Evolutionary conservation across 1,140 invertebrate genomes (phyloP).

Genomic region (Daktulosphaira vitifoliae): DNA sequence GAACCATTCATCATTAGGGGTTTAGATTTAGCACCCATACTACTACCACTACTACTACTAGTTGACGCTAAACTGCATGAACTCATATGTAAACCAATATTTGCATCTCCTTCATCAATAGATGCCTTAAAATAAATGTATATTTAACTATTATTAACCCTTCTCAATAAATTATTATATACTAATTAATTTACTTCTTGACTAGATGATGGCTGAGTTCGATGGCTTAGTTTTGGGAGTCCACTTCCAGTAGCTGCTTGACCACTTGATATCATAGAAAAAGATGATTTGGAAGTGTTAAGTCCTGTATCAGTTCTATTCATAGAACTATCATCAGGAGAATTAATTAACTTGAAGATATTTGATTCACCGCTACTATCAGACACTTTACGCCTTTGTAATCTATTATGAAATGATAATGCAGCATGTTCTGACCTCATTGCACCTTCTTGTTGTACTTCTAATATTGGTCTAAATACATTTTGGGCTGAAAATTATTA

Average conservation of each 20-base stretch:
- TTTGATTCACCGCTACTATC: slow-evolving; percentile 29
- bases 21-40: slow-evolving; percentile 34
- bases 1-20: slow-evolving; percentile 39
- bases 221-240: slow-evolving; percentile 23
- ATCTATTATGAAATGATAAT: not conserved
- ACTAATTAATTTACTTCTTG: slow-evolving; percentile 33
- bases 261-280: slow-evolving; percentile 14
- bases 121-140: slow-evolving; percentile 20
- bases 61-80: slow-evolving; percentile 48
- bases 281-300: slow-evolving; percentile 14
- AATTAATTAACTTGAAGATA: slow-evolving; percentile 10
- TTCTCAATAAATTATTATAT: too few species aligned
- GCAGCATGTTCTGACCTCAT: not conserved
- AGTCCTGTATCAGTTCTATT: slow-evolving; percentile 3
- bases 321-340: slow-evolving; percentile 6
- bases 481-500: slow-evolving; percentile 10
- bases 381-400: slow-evolving; percentile 16
- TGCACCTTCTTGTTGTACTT: slow-evolving; percentile 10
- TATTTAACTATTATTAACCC: too few species aligned
- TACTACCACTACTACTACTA: slow-evolving; percentile 42
- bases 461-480: slow-evolving; percentile 28
- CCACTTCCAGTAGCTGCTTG: not conserved
- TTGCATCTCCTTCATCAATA: slow-evolving; percentile 35
- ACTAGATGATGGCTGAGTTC: slow-evolving; percentile 34
- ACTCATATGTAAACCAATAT: slow-evolving; percentile 44